Evolutionary conservation across 2,888 invertebrate genomes (phyloP).

Genomic region (Deroplatys truncata): DNA sequence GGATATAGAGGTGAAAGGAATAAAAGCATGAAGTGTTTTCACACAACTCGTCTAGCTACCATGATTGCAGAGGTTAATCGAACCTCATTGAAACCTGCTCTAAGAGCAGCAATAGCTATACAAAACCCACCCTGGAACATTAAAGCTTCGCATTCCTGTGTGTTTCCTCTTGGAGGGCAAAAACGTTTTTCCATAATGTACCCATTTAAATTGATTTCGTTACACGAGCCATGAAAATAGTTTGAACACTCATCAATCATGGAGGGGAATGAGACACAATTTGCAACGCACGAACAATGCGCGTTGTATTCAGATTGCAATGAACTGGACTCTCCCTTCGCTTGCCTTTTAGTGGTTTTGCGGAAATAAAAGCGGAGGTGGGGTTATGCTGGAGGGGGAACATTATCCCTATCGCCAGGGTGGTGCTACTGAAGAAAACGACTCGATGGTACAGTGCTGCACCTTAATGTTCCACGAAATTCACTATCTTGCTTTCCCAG

Average conservation of each 20-base stretch:
- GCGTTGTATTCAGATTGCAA: not conserved
- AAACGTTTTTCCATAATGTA: conserved; percentile 2
- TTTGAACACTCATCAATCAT: conserved; percentile 12
- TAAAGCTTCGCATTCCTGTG: not conserved
- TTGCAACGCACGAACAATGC: conserved; percentile 10
- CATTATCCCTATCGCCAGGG: not conserved
- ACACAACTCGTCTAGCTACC: not conserved
- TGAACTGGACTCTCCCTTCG: not conserved
- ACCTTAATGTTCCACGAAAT: not conserved
- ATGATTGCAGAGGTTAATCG: not conserved
- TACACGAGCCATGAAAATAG: conserved; percentile 14
- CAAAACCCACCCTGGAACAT: not conserved
- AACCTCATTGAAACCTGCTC: not conserved
- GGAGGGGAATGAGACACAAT: not conserved
- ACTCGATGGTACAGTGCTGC: not conserved
- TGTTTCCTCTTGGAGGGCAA: not conserved
- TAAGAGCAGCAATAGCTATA: not conserved
- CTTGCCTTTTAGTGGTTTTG: not conserved
- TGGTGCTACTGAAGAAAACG: not conserved
- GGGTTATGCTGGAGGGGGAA: not conserved
- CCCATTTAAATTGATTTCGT: conserved; percentile 12
- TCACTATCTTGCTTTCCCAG: no score
- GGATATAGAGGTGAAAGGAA: not conserved
- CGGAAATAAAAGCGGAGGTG: not conserved
- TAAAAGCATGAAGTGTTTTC: not conserved